These are phyloP conservation scores for Heliconius hermathena DNA, from an alignment of 1,140 invertebrate species.

Conservation along the genomic window DNA sequence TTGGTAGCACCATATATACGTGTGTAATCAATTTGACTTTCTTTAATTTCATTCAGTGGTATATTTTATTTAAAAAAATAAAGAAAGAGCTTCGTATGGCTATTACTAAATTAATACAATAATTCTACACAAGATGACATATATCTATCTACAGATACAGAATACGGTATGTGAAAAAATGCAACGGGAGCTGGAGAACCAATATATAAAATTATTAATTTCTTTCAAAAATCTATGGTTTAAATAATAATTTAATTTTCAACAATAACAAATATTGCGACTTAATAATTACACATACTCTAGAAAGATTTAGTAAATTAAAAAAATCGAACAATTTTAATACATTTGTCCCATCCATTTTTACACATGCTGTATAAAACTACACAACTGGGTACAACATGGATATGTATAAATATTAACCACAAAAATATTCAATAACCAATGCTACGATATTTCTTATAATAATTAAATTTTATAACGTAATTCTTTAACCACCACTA, in stretches of 20 bases:
- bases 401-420: not conserved
- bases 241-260: not conserved
- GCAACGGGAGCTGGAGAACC: not conserved
- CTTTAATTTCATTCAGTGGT: not conserved
- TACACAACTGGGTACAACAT: constrained; percentile 7
- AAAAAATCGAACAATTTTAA: too few relatives aligned
- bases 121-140: not conserved
- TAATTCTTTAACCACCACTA: constrained; percentile 5
- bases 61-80: not conserved
- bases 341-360: not conserved
- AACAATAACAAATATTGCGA: not conserved
- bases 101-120: not conserved
- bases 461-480: constrained; percentile 1
- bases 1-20: constrained; percentile 8
- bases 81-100: not conserved
- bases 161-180: not conserved
- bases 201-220: not conserved
- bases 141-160: not conserved
- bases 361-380: not conserved
- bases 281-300: too few relatives aligned
- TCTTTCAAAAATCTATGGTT: too few relatives aligned
- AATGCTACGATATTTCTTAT: not conserved
- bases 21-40: not conserved
- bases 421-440: not conserved
- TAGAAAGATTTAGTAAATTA: too few relatives aligned